Evolutionary conservation across 2,888 invertebrate species (phyloP), one percentile per base, ranked within the genome.

Genomic region (Resseliella maxima): DNA sequence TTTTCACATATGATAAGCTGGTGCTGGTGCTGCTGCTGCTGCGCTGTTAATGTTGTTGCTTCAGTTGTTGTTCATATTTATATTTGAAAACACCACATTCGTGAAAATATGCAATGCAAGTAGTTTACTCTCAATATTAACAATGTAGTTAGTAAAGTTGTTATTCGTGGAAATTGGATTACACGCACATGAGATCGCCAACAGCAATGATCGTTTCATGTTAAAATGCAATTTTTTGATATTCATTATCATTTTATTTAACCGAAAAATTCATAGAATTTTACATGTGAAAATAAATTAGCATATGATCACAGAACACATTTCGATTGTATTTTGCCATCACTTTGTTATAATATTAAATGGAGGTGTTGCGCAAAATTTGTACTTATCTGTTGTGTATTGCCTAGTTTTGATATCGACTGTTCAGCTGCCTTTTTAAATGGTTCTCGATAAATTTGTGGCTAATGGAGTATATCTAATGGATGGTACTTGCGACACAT

Each of bases 41-140:
- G 15, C 15, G 64, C 24, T 24, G 27, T 27, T 64, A 27, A 6
- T 64, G 64, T 18, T 27, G 6, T 15, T 36, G 36, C 21, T 81
- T 35, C 15, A 18, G 36, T 81, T 1, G 36, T 24, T 38, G 21
- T 83, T 38, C 83, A 83, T 38, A 38, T 72, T 72, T 38, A 12
- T 38, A 83, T 83, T 3, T 3, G 12, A 59, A 59, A 59, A 59
- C 24, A 59, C 59, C 15, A 24, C 1, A 31, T 72, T 72, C 72
- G 31, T 72, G 72, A 72, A 72, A 72, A 72, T 72, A 72, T 72
- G 72, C 72, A 31, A 72, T 10, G 15, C 72, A 31, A n/a, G n/a
- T n/a, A n/a, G n/a, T n/a, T n/a, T n/a, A n/a, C n/a, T n/a, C n/a
- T n/a, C n/a, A n/a, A n/a, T n/a, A n/a, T n/a, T n/a, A n/a, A n/a